Conservation (phyloP, 2,888 invertebrate species). For the Cryptocephalus moraei region DNA sequence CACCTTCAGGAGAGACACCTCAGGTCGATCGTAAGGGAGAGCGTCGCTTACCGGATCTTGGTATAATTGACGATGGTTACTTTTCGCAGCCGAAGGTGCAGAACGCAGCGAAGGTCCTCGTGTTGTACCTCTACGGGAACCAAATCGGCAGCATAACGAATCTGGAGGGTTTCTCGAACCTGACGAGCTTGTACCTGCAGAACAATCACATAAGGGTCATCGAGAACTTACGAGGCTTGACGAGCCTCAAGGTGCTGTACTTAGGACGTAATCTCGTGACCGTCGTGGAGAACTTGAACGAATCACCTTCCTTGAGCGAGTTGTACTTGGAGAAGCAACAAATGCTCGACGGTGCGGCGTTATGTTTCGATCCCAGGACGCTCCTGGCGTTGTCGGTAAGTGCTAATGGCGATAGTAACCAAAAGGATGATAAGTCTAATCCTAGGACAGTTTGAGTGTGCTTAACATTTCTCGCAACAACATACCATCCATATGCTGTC, state of each 20-base stretch:
- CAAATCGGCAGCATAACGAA: slow-evolving; percentile 48
- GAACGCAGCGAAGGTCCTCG: slow-evolving; percentile 40
- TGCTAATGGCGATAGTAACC: slow-evolving; percentile 1
- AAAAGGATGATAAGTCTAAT: slow-evolving; percentile 10
- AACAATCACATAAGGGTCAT: slow-evolving; percentile 70
- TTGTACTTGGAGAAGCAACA: slow-evolving; percentile 59
- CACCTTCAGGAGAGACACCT: slow-evolving; percentile 21
- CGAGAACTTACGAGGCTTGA: slow-evolving; percentile 55
- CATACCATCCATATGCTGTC: slow-evolving; percentile 44
- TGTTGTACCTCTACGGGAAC: slow-evolving; percentile 55
- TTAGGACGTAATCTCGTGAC: slow-evolving; percentile 57
- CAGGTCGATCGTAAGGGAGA: slow-evolving; percentile 19
- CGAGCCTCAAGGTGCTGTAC: slow-evolving; percentile 67
- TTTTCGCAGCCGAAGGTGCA: slow-evolving; percentile 9
- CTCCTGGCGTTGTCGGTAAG: slow-evolving; percentile 48
- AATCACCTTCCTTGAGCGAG: slow-evolving; percentile 49
- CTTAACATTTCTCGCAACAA: slow-evolving; percentile 56
- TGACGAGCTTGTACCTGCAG: slow-evolving; percentile 64
- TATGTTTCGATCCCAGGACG: slow-evolving; percentile 59
- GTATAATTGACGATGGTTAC: neutral
- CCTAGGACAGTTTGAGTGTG: slow-evolving; percentile 46
- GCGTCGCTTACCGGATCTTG: neutral
- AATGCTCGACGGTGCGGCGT: slow-evolving; percentile 42
- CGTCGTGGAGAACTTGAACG: slow-evolving; percentile 59
- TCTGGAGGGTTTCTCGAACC: slow-evolving; percentile 41